A percentile compares a stretch with the other conserved stretches of the same genome.
Conservation (phyloP, 2,888 invertebrate species). For the Liodrosophila aerea region DNA sequence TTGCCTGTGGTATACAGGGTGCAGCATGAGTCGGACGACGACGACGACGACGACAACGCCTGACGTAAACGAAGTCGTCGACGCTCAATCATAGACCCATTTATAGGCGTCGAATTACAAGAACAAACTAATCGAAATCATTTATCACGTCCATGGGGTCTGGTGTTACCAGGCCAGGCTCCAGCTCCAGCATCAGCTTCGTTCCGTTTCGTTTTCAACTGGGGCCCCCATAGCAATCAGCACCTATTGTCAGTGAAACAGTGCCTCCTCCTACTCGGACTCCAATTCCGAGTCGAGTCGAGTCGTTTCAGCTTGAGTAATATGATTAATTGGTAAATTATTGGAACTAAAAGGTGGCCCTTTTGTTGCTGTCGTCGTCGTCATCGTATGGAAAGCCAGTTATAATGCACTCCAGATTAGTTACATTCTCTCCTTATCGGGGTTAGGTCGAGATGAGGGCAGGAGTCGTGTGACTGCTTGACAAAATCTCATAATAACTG, state of each 20-base stretch:
- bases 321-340: conserved; percentile 81
- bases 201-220: conserved; percentile 54
- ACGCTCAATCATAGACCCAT: conserved; percentile 81
- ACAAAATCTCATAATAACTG: conserved; percentile 17
- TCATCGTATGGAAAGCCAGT: conserved; percentile 18
- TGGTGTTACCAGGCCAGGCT: conserved; percentile 2
- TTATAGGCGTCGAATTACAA: conserved; percentile 83
- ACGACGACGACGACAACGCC: conserved; percentile 55
- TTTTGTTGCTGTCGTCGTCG: conserved; percentile 50
- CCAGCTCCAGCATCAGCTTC: conserved; percentile 1
- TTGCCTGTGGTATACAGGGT: conserved; percentile 32
- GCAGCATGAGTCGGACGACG: conserved; percentile 35
- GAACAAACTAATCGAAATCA: conserved; percentile 82
- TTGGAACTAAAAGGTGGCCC: conserved; percentile 74
- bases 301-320: conserved; percentile 52
- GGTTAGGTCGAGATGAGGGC: conserved; percentile 10
- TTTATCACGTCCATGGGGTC: conserved; percentile 77
- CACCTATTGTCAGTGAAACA: conserved; percentile 77
- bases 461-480: conserved; percentile 13
- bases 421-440: conserved; percentile 42
- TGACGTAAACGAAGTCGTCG: conserved; percentile 73
- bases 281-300: not conserved
- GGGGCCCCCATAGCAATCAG: conserved; percentile 61
- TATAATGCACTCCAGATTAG: conserved; percentile 36
- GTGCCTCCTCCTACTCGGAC: conserved; percentile 24